Conservation (phyloP, 2,888 invertebrate genomes). For the Folsomia candida region DNA sequence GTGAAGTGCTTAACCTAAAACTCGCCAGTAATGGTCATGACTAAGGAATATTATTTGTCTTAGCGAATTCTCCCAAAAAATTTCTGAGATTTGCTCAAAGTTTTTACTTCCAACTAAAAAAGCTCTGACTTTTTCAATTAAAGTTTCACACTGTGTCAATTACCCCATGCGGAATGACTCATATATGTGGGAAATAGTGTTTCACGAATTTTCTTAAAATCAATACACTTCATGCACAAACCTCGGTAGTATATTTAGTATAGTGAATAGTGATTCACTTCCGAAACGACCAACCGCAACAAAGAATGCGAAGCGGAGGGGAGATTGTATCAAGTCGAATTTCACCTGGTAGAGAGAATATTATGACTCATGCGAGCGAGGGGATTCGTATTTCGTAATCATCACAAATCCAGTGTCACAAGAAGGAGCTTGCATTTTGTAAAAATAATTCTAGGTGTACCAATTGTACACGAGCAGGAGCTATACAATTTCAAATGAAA, state of each 20-base stretch:
- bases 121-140: not conserved
- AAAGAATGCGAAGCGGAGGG: not conserved
- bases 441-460: no score
- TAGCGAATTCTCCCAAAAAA: no score
- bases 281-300: not conserved
- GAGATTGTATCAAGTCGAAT: not conserved
- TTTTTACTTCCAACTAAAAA: not conserved
- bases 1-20: constrained; percentile 11
- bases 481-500: no score
- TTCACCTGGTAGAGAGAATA: not conserved
- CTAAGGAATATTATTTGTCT: not conserved
- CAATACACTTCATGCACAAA: not conserved
- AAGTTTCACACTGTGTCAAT: not conserved
- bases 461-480: no score
- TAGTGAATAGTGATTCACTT: not conserved
- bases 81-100: not conserved
- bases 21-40: not conserved
- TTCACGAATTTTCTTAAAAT: not conserved
- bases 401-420: not conserved
- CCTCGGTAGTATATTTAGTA: no score
- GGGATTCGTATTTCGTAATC: not conserved
- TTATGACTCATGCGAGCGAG: not conserved
- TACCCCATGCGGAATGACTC: not conserved
- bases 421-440: no score
- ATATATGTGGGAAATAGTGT: not conserved